Evolutionary conservation across 2,797 vertebrate species (phyloP).

Genomic region (Halcyon chelicuti): DNA sequence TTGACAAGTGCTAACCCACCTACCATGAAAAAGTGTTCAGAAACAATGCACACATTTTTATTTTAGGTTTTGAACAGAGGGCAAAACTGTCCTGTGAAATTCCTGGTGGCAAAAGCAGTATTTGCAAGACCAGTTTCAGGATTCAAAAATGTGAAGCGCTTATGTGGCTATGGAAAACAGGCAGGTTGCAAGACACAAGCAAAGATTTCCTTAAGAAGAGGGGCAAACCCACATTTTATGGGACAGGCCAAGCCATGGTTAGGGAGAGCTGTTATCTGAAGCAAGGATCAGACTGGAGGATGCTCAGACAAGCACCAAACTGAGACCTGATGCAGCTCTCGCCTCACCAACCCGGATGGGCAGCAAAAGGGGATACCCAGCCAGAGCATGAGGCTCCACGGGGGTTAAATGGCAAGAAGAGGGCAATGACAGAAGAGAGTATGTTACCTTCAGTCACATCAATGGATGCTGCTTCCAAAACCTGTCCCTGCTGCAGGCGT

Average conservation of each 20-base stretch:
- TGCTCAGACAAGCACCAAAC: background rate
- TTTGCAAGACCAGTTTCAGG: background rate
- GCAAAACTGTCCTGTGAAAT: constrained; percentile 1
- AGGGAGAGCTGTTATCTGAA: background rate
- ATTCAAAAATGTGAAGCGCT: background rate
- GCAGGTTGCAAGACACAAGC: background rate
- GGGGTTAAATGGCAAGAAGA: background rate
- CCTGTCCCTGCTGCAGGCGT: background rate
- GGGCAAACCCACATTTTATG: background rate
- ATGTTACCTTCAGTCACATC: constrained; percentile 70
- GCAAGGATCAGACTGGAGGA: background rate
- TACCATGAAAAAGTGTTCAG: background rate
- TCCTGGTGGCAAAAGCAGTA: background rate
- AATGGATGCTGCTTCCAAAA: background rate
- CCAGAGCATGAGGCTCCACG: background rate
- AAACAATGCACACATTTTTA: background rate
- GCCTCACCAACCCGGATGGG: background rate
- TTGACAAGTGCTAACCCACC: constrained; percentile 13
- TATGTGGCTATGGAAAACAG: background rate
- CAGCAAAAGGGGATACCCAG: fast-evolving
- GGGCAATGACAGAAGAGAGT: background rate
- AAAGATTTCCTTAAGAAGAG: background rate
- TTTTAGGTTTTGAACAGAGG: background rate
- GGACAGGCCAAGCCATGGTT: background rate
- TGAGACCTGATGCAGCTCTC: background rate